Base-by-base conservation (phyloP, 2,113 vertebrate species). In the Heterochromis multidens region DNA sequence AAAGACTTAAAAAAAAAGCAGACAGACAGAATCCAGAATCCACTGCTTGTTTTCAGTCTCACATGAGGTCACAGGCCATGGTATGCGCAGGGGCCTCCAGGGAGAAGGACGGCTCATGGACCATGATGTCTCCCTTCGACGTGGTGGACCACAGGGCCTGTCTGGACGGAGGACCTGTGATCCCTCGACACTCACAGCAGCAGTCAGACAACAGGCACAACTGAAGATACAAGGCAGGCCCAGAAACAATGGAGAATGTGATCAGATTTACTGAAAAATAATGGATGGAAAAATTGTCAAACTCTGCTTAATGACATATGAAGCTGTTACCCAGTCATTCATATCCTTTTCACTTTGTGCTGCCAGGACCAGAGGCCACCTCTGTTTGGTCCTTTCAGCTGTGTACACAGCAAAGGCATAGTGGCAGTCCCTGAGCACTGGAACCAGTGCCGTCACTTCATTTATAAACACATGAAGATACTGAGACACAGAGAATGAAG, bases 61-160 rank as follows among this genome's bases (percentile, higher is more conserved):
- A 99, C 99, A 99, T 98, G 92, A 97, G 96, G 90, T 99, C 98
- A 37, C 97, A 99, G 1, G 97, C 92, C 91, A 95, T 87, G n/a
- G 93, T 84, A 83, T 96, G 94, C 1, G 94, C 82, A 0, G 94
- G 25, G 0, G 95, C 94, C 93, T 99, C 99, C 93, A 99, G 94
- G 65, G 96, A 95, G 9, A 96, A 93, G 37, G 93, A 95, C 16
- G 98, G 98, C 91, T 99, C 98, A 1, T 99, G 98, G 80, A 99
- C 97, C 83, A 99, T 97, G 95, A 99, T 77, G 93, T 99, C 98
- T 63, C 99, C 99, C 94, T 97, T 99, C 84, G 97, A 97, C 61
- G 98, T 99, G 33, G 97, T 92, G 1, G 99, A 98, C 99, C 99
- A 99, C 94, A 99, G 95, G 87, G 98, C 98, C 76, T 97, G 97